Conservation (phyloP, 2,113 vertebrate species). For the Labeo catla region DNA sequence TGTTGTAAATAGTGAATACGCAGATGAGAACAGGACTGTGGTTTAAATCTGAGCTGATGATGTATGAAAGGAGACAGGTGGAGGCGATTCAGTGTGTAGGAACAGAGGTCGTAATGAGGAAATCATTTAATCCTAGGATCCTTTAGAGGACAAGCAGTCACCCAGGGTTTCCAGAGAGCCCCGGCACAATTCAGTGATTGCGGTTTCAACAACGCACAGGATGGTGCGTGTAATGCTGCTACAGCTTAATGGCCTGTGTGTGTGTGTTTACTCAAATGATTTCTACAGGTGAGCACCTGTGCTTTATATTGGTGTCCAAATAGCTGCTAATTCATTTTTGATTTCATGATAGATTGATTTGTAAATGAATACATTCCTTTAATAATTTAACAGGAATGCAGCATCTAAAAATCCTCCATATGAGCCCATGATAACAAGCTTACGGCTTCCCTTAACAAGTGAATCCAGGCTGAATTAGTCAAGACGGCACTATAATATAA, state of each 20-base stretch:
- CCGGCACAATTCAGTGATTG: slow-evolving; percentile 21
- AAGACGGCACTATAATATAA: neutral
- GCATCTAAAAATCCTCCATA: neutral
- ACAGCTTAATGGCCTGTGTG: slow-evolving; percentile 4
- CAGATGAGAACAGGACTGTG: slow-evolving; percentile 16
- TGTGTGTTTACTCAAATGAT: neutral
- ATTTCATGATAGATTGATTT: neutral
- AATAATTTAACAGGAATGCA: neutral
- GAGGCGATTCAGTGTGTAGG: slow-evolving; percentile 27
- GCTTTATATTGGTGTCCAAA: neutral
- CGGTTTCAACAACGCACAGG: slow-evolving; percentile 27
- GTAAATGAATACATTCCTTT: neutral
- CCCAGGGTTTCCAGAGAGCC: slow-evolving; percentile 18
- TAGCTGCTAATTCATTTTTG: slow-evolving; percentile 17
- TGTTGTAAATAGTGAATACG: slow-evolving; percentile 3
- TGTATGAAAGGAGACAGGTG: slow-evolving; percentile 44
- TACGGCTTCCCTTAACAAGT: neutral
- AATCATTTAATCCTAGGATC: slow-evolving; percentile 36
- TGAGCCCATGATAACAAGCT: neutral
- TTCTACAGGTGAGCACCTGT: slow-evolving; percentile 32
- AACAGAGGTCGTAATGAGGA: slow-evolving; percentile 58
- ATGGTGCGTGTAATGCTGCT: slow-evolving; percentile 24
- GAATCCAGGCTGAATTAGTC: neutral
- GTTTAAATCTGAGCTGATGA: slow-evolving; percentile 39
- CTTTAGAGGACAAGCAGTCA: slow-evolving; percentile 27